Conservation (phyloP, 2,888 invertebrate genomes). For the Aphodius granarius region DNA sequence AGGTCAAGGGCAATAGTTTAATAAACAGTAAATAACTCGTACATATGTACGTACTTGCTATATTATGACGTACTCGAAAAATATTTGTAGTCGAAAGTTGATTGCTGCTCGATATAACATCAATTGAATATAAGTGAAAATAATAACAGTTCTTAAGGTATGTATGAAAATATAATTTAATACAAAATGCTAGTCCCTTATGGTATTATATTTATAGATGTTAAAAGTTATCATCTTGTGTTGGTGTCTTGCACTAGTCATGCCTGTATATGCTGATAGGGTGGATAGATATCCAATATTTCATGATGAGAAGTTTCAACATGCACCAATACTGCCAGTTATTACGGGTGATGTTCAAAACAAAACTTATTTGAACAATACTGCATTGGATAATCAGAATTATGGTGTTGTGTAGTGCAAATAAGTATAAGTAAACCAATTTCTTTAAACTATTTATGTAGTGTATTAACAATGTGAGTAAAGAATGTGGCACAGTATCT, state of each 20-base stretch:
- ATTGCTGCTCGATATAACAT: not conserved
- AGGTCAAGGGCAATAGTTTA: not conserved
- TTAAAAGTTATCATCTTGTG: not conserved
- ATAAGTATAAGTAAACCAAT: too few species aligned
- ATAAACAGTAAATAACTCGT: not conserved
- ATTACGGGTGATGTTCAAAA: not conserved
- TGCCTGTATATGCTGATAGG: not conserved
- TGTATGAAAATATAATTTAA: too few species aligned
- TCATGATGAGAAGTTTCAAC: not conserved
- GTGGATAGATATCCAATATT: not conserved
- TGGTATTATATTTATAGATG: not conserved
- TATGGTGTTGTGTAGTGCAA: too few species aligned
- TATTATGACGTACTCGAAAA: too few species aligned
- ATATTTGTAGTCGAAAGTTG: not conserved
- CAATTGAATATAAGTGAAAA: not conserved
- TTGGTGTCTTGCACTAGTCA: not conserved
- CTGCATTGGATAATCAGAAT: too few species aligned
- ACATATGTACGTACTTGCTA: not conserved
- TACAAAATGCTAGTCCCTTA: too few species aligned
- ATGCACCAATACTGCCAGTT: not conserved
- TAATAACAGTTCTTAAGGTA: not conserved
- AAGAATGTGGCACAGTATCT: too few species aligned
- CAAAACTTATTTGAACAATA: too few species aligned
- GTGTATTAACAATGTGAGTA: too few species aligned
- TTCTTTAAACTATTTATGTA: too few species aligned